These are phyloP conservation scores for Coptodon bakossiorum DNA, from an alignment of 2,113 vertebrate species.

Conservation along the genomic window DNA sequence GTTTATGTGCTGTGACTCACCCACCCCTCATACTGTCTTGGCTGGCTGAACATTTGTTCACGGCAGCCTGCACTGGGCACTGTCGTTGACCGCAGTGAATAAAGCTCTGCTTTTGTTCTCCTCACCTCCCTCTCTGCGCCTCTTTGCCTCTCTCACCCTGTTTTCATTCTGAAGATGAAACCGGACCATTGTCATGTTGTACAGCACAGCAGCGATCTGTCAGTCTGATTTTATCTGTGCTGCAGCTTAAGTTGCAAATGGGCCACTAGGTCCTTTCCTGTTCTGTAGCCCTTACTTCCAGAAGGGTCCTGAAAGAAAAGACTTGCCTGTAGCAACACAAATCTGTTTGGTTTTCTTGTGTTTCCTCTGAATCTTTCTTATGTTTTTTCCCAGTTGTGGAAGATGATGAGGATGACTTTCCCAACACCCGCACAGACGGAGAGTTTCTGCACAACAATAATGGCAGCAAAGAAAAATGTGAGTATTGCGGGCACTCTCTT, in stretches of 20 bases:
- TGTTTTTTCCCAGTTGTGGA: constrained; percentile 78
- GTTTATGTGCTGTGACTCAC: neutral
- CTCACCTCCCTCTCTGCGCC: constrained; percentile 2
- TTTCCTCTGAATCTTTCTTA: neutral
- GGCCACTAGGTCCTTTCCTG: neutral
- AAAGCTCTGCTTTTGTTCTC: constrained; percentile 62
- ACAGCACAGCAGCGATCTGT: constrained; percentile 6
- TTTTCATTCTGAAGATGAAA: constrained; percentile 50
- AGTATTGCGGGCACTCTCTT: constrained; percentile 45
- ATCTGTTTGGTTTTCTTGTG: neutral
- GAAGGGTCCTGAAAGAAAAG: neutral
- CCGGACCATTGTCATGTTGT: constrained; percentile 55
- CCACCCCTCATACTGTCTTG: neutral
- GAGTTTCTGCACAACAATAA: constrained; percentile 83
- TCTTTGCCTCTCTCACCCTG: neutral
- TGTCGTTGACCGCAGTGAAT: constrained; percentile 29
- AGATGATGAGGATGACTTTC: constrained; percentile 93
- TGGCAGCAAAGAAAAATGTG: constrained; percentile 87
- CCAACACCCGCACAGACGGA: constrained; percentile 80
- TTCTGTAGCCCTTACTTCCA: neutral
- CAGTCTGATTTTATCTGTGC: neutral
- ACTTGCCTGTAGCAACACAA: neutral
- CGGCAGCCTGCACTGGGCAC: constrained; percentile 16
- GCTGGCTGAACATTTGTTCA: constrained; percentile 14
- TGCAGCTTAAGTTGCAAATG: neutral